These are phyloP conservation scores for Phlogophora meticulosa DNA, from an alignment of 2,888 invertebrate species.

Conservation along the genomic window DNA sequence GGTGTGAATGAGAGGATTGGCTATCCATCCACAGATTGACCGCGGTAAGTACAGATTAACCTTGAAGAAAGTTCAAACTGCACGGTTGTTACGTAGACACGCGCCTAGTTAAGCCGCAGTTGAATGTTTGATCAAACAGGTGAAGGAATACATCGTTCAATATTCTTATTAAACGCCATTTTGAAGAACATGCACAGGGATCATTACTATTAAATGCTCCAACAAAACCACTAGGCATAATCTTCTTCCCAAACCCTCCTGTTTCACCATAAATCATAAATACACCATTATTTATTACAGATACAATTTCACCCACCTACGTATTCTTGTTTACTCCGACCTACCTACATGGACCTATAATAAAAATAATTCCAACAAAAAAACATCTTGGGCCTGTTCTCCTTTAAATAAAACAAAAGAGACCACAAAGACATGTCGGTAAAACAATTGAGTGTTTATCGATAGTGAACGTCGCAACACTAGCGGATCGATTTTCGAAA, in stretches of 20 bases:
- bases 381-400: conserved; percentile 81
- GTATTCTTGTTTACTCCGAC: conserved; percentile 81
- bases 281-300: conserved; percentile 89
- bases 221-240: conserved; percentile 64
- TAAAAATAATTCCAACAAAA: conserved; percentile 71
- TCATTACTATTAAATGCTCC: conserved; percentile 68
- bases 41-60: conserved; percentile 24
- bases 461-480: conserved; percentile 74
- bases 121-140: conserved; percentile 5
- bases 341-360: conserved; percentile 71
- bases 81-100: background rate
- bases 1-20: background rate
- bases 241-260: conserved; percentile 69
- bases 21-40: conserved; percentile 11
- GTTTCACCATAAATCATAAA: conserved; percentile 84
- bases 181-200: conserved; percentile 49
- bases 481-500: conserved; percentile 65
- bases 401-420: conserved; percentile 90
- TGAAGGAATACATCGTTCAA: conserved; percentile 19
- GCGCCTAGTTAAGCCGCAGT: background rate
- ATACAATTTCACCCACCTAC: conserved; percentile 88
- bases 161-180: conserved; percentile 35
- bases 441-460: conserved; percentile 87
- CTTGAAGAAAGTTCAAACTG: background rate
- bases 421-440: conserved; percentile 89